These are phyloP conservation scores for Drosophila pectinifera DNA, from an alignment of 1,140 invertebrate genomes.

Conservation along the genomic window DNA sequence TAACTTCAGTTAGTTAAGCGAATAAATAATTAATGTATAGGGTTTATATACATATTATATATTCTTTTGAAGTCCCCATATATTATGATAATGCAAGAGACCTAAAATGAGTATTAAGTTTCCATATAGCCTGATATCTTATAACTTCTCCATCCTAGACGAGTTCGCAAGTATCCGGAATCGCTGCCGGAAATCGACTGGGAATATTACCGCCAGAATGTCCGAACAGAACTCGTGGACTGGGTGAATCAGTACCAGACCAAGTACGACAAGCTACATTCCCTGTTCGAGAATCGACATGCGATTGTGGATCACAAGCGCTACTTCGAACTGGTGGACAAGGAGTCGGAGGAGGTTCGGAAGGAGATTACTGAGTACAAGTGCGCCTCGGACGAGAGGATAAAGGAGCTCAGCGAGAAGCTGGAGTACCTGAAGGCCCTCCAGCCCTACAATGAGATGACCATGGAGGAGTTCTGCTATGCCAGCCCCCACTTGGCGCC, in stretches of 20 bases:
- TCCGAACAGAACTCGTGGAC: constrained; percentile 44
- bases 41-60: too few species aligned
- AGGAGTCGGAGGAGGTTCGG: constrained; percentile 29
- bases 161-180: constrained; percentile 56
- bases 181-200: constrained; percentile 70
- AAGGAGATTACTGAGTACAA: constrained; percentile 43
- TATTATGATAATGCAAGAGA: too few species aligned
- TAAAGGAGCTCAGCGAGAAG: constrained; percentile 20
- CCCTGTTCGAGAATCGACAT: constrained; percentile 57
- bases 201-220: constrained; percentile 63
- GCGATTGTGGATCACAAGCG: constrained; percentile 50
- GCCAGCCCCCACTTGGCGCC: constrained; percentile 89
- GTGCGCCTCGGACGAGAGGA: constrained; percentile 54
- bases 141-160: constrained; percentile 41
- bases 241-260: constrained; percentile 61
- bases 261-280: constrained; percentile 67
- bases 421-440: constrained; percentile 29
- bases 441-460: constrained; percentile 92
- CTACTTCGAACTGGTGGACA: constrained; percentile 53
- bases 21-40: too few species aligned
- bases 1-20: too few species aligned
- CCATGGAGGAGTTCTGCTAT: constrained; percentile 92
- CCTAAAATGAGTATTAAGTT: too few species aligned
- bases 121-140: too few species aligned
- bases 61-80: too few species aligned